phyloP scores from a whole-genome alignment of 2,797 vertebrate species.

The Rhinichthys osculus region DNA sequence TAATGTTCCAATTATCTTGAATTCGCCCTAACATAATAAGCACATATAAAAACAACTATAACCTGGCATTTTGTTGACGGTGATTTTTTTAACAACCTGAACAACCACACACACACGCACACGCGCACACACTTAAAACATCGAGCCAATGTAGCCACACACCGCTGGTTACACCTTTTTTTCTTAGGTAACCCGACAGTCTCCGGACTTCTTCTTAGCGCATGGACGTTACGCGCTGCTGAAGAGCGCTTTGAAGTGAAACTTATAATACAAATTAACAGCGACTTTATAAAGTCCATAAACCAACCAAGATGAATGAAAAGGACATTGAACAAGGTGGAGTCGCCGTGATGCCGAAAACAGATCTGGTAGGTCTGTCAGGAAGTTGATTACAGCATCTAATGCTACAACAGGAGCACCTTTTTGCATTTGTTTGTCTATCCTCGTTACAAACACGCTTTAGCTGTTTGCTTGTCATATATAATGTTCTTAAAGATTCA shows the following conservation, averaged over 20 bases:
- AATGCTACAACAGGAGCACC: too few species aligned
- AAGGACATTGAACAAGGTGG: constrained; percentile 53
- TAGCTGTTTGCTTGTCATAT: background rate
- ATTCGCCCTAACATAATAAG: background rate
- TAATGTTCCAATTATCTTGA: too few species aligned
- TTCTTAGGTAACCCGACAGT: background rate
- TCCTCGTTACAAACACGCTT: background rate
- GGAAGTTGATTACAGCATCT: too few species aligned
- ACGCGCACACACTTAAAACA: too few species aligned
- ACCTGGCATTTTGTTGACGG: background rate
- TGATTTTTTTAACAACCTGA: background rate
- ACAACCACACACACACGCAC: background rate
- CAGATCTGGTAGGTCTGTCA: constrained; percentile 57
- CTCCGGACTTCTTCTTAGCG: constrained; percentile 5
- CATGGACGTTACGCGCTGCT: background rate
- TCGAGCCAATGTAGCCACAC: background rate
- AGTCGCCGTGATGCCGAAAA: constrained; percentile 53
- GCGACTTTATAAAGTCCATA: background rate
- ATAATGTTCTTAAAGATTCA: background rate
- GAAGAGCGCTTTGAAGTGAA: background rate
- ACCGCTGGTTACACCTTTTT: constrained; percentile 15
- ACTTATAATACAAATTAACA: background rate
- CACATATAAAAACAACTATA: background rate
- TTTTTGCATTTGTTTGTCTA: too few species aligned
- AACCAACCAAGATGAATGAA: constrained; percentile 63